Base-by-base conservation (phyloP, 2,888 invertebrate species). In the Melanargia galathea region DNA sequence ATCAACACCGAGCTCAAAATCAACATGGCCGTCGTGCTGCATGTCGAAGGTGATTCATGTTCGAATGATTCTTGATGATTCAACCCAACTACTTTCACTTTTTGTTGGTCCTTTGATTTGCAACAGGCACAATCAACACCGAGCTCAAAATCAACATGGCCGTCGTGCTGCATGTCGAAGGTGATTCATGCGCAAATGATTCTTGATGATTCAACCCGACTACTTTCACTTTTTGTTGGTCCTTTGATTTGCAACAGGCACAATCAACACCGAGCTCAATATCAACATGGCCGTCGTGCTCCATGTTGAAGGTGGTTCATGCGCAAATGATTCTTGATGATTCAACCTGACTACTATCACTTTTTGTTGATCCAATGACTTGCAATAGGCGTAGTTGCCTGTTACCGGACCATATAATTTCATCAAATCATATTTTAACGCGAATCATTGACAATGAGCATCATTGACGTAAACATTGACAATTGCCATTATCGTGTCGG, bases 261-360 rank as follows among this genome's bases (percentile, higher is more conserved):
- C 2, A 8, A 96, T 97, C 73, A 97, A 97, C 87, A 97, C 96
- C 0, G 97, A 97, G 81, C 97, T 97, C 20, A 97, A 97, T 86
- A 95, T 97, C 83, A 97, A 96, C 86, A 93, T 96, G 93, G 96
- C 96, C 49, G 94, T 97, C 76, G 86, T 93, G 78, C 92, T 97
- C 64, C 94, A 93, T 76, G 95, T 97, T 60, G 96, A 96, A 94
- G 96, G 97, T 97, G 91, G 75, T 57, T 70, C 6, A 10, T 26
- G 8, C 7, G 16, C 97, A 96, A 77, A 96, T 97, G 92, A n/a
- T 30, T 30, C 4, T 26, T 26, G 26, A 26, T 26, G 26, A 26
- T 6, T 5, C 6, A 26, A 3, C 26, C 26, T n/a, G n/a, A n/a
- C n/a, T n/a, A n/a, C n/a, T n/a, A n/a, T n/a, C n/a, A n/a, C n/a